Percentiles rank a stretch among this genome's conserved stretches.
phyloP scores from a whole-genome alignment of 2,113 vertebrate species.

The Platichthys flesus region DNA sequence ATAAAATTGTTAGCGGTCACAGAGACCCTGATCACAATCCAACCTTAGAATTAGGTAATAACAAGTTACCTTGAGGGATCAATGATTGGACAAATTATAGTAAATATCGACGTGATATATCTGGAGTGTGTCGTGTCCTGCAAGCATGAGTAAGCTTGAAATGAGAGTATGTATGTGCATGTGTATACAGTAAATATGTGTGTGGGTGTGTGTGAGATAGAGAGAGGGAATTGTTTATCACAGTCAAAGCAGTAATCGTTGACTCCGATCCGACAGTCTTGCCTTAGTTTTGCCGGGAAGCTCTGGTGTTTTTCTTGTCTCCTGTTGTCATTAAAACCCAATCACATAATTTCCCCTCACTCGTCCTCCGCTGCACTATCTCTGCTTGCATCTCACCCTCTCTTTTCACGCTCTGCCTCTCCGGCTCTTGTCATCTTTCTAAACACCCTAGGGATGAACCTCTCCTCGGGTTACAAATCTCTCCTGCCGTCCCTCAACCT shows the following conservation, averaged over 20 bases:
- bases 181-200: background rate
- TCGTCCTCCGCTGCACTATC: conserved; percentile 35
- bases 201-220: background rate
- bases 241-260: conserved; percentile 43
- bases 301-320: conserved; percentile 4
- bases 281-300: background rate
- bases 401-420: conserved; percentile 46
- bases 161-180: background rate
- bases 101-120: background rate
- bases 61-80: background rate
- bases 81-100: background rate
- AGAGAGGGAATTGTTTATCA: conserved; percentile 18
- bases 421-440: conserved; percentile 36
- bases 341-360: conserved; percentile 45
- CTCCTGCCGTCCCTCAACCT: conserved; percentile 26
- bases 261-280: conserved; percentile 18
- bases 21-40: no score
- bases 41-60: background rate
- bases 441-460: conserved; percentile 55
- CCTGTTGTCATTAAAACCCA: conserved; percentile 37
- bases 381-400: conserved; percentile 31
- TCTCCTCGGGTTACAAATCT: conserved; percentile 65
- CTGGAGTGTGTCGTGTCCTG: background rate
- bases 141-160: background rate
- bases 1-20: background rate